A percentile compares a stretch with the other conserved stretches of the same genome.
These are phyloP conservation scores for Parnassius apollo DNA, from an alignment of 2,888 invertebrate species.

Conservation along the genomic window DNA sequence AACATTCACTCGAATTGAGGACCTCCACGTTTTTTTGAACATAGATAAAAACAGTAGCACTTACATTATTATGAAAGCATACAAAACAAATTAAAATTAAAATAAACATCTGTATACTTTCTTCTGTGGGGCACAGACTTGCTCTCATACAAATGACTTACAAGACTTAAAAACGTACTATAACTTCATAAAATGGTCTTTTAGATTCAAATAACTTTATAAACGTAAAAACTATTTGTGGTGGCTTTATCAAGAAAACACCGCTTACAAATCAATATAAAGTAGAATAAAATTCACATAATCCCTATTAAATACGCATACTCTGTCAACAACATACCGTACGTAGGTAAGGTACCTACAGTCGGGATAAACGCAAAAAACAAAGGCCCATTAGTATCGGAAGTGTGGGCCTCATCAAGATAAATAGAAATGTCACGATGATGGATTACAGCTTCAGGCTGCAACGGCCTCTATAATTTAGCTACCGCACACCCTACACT, in stretches of 20 bases:
- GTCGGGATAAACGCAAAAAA: slow-evolving; percentile 44
- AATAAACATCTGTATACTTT: no score
- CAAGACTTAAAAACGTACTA: no score
- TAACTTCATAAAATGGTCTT: no score
- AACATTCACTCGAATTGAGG: no score
- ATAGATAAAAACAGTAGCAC: no score
- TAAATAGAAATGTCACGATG: slow-evolving; percentile 77
- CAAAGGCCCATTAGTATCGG: slow-evolving; percentile 67
- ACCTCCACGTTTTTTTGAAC: no score
- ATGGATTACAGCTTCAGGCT: slow-evolving; percentile 67
- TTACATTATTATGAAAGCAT: no score
- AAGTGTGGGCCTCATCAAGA: slow-evolving; percentile 73
- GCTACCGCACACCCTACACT: slow-evolving; percentile 33
- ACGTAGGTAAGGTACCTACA: slow-evolving; percentile 21
- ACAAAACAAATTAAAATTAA: no score
- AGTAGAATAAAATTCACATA: slow-evolving; percentile 5
- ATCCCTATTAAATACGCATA: slow-evolving; percentile 8
- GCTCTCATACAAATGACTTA: no score
- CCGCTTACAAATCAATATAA: neutral
- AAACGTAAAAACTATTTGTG: neutral
- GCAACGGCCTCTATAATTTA: slow-evolving; percentile 44
- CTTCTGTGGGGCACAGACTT: no score
- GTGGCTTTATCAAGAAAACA: neutral
- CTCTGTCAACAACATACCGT: slow-evolving; percentile 26
- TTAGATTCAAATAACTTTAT: neutral